These are phyloP conservation scores for Pseudoatta argentina DNA, from an alignment of 1,140 invertebrate species.

Conservation along the genomic window DNA sequence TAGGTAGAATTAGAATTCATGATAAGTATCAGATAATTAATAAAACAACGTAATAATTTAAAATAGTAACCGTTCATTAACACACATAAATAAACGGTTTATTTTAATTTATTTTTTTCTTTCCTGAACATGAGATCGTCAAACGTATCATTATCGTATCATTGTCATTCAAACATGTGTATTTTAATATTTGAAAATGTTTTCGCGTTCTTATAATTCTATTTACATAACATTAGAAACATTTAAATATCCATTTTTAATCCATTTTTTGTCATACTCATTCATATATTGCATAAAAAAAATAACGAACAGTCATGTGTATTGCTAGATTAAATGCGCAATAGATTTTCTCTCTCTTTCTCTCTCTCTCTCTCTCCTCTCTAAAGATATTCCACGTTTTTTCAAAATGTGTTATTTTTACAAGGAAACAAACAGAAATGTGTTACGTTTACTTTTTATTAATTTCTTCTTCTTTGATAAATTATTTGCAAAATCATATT, in stretches of 20 bases:
- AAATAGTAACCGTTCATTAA: constrained; percentile 69
- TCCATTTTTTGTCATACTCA: constrained; percentile 59
- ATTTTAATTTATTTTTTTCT: constrained; percentile 69
- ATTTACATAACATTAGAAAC: constrained; percentile 83
- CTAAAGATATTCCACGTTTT: background rate
- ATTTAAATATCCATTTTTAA: constrained; percentile 77
- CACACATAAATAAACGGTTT: constrained; percentile 75
- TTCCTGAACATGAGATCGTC: constrained; percentile 71
- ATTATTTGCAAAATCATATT: constrained; percentile 3
- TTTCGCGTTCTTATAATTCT: constrained; percentile 69
- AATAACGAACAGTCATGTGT: constrained; percentile 73
- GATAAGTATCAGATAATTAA: background rate
- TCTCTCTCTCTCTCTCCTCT: background rate
- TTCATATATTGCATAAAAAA: constrained; percentile 74
- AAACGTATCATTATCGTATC: constrained; percentile 57
- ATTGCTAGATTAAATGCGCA: constrained; percentile 70
- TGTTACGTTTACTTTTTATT: background rate
- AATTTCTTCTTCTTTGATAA: background rate
- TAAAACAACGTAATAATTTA: background rate
- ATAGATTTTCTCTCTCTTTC: constrained; percentile 13
- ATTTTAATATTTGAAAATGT: constrained; percentile 72
- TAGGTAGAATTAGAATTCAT: too few relatives aligned
- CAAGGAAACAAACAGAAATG: background rate
- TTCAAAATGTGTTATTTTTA: background rate
- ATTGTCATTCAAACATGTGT: constrained; percentile 53